Conservation (phyloP, 1,140 invertebrate genomes). For the Hylaeus anthracinus region DNA sequence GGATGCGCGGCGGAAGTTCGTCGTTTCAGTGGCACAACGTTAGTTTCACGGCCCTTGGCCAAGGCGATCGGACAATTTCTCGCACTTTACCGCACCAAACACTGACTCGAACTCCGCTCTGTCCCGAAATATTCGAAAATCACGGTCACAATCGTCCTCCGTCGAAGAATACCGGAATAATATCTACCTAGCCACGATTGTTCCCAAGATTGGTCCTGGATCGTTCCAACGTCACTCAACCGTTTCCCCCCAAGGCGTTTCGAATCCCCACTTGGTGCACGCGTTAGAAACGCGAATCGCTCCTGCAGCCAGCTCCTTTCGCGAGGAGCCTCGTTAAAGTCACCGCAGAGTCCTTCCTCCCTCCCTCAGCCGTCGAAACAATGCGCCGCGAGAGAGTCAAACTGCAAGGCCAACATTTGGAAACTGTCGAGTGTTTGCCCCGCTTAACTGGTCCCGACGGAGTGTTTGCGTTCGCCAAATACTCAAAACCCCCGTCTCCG, state of each 20-base stretch:
- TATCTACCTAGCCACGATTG: too few relatives aligned
- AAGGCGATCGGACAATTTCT: slow-evolving; percentile 29
- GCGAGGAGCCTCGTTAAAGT: slow-evolving; percentile 2
- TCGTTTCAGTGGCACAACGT: slow-evolving; percentile 42
- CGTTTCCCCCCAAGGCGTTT: not conserved
- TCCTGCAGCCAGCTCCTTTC: not conserved
- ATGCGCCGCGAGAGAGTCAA: slow-evolving; percentile 56
- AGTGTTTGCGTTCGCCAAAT: slow-evolving; percentile 61
- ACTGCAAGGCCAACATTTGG: slow-evolving; percentile 58
- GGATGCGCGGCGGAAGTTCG: slow-evolving; percentile 45
- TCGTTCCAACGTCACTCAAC: slow-evolving; percentile 2
- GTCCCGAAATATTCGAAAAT: too few relatives aligned
- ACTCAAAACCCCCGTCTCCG: slow-evolving; percentile 4
- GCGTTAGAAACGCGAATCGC: slow-evolving; percentile 13
- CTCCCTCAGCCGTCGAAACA: slow-evolving; percentile 4
- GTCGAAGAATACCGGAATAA: too few relatives aligned
- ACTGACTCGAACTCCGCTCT: not conserved
- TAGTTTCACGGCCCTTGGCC: slow-evolving; percentile 46
- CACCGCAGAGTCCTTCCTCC: not conserved
- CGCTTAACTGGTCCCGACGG: slow-evolving; percentile 45
- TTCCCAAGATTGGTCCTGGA: not conserved
- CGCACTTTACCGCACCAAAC: slow-evolving; percentile 14
- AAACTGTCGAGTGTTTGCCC: slow-evolving; percentile 60
- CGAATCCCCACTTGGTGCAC: not conserved
- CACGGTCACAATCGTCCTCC: too few relatives aligned